These are phyloP conservation scores for Morpho deidamia DNA, from an alignment of 2,888 invertebrate genomes.

Conservation along the genomic window DNA sequence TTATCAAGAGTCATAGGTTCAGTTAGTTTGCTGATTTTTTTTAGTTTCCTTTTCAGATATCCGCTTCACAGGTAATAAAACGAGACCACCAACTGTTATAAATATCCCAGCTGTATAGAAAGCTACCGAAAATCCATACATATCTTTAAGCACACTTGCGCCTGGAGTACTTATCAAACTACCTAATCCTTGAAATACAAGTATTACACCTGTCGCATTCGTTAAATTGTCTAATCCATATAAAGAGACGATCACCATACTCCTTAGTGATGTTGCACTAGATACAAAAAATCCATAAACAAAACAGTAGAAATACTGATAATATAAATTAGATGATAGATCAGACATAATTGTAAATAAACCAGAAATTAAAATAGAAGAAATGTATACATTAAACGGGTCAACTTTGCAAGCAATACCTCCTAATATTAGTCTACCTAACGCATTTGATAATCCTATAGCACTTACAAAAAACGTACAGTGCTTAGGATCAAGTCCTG, in stretches of 20 bases:
- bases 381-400: conserved; percentile 38
- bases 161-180: conserved; percentile 58
- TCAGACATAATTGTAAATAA: conserved; percentile 44
- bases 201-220: conserved; percentile 59
- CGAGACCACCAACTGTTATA: conserved; percentile 47
- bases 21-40: background rate
- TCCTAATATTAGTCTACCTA: conserved; percentile 51
- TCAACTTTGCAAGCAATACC: conserved; percentile 46
- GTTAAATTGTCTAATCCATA: conserved; percentile 65
- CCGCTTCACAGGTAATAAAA: conserved; percentile 40
- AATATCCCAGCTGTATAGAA: conserved; percentile 54
- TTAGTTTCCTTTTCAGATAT: conserved; percentile 33
- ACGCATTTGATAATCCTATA: conserved; percentile 50
- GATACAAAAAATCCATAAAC: conserved; percentile 54
- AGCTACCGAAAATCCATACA: conserved; percentile 44
- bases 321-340: conserved; percentile 47
- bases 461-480: conserved; percentile 56
- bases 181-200: conserved; percentile 61
- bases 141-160: conserved; percentile 46
- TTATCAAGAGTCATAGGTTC: background rate
- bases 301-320: conserved; percentile 51
- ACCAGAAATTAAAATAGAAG: conserved; percentile 39
- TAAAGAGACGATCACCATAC: conserved; percentile 53
- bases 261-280: conserved; percentile 47
- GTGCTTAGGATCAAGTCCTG: conserved; percentile 44